A percentile compares a stretch with the other conserved stretches of the same genome.
phyloP scores from a whole-genome alignment of 2,113 vertebrate genomes.

The Lampris incognitus region DNA sequence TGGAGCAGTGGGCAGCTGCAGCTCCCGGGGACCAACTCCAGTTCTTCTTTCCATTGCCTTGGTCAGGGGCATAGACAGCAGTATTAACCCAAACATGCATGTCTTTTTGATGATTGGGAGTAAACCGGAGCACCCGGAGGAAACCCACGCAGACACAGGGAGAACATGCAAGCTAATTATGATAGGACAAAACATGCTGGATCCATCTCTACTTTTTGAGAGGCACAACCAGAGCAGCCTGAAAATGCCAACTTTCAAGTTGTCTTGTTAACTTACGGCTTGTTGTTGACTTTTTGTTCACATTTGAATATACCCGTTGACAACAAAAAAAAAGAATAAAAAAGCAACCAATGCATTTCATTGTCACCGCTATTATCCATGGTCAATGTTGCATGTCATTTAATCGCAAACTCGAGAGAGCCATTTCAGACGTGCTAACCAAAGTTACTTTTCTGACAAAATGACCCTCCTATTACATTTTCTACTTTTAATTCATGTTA shows the following conservation, averaged over 20 bases:
- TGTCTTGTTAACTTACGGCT: slow-evolving; percentile 45
- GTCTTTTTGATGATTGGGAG: no score
- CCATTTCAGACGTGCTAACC: slow-evolving; percentile 51
- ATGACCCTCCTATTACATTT: slow-evolving; percentile 5
- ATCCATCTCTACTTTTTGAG: neutral
- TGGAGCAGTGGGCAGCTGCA: no score
- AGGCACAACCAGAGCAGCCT: slow-evolving; percentile 30
- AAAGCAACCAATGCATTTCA: slow-evolving; percentile 34
- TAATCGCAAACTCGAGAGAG: slow-evolving; percentile 39
- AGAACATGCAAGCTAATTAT: no score
- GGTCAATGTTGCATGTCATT: slow-evolving; percentile 27
- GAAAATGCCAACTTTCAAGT: slow-evolving; percentile 27
- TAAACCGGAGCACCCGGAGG: no score
- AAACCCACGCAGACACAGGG: no score
- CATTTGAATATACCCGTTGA: slow-evolving; percentile 44
- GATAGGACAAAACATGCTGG: slow-evolving; percentile 17
- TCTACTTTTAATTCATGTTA: slow-evolving; percentile 22
- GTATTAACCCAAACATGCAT: no score
- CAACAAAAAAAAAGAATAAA: slow-evolving; percentile 43
- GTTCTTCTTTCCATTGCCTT: no score
- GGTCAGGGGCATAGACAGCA: no score
- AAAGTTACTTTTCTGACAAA: slow-evolving; percentile 34
- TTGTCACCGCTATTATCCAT: slow-evolving; percentile 32
- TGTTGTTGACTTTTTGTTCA: slow-evolving; percentile 49
- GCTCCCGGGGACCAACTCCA: no score